Conservation (phyloP, 2,113 vertebrate species). For the Lethenteron reissneri region DNA sequence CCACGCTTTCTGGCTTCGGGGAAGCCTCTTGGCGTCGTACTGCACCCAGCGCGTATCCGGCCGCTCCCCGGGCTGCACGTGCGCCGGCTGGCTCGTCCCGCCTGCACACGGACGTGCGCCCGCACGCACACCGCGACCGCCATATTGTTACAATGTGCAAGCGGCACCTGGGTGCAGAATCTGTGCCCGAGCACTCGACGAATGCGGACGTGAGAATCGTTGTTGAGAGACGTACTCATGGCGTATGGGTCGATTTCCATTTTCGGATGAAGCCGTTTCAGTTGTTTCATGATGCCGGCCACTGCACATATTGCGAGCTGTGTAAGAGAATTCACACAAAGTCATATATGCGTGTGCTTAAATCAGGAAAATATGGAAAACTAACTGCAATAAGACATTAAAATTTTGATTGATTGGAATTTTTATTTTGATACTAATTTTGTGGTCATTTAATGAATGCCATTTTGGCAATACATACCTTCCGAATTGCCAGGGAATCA, state of each 20-base stretch:
- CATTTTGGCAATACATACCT: slow-evolving; percentile 26
- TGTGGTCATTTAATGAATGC: neutral
- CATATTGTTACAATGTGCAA: no score
- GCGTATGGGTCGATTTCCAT: slow-evolving; percentile 45
- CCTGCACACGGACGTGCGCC: slow-evolving; percentile 19
- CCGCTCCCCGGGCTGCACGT: slow-evolving; percentile 47
- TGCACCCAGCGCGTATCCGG: slow-evolving; percentile 75
- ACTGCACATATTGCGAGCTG: slow-evolving; percentile 86
- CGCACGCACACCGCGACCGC: no score
- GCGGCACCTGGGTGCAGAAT: no score
- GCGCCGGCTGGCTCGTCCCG: slow-evolving; percentile 21
- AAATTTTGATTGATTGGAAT: no score
- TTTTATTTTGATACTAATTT: no score
- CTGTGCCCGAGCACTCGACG: no score
- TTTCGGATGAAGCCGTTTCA: slow-evolving; percentile 71
- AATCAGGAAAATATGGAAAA: no score
- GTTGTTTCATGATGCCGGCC: slow-evolving; percentile 73
- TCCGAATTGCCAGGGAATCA: slow-evolving; percentile 71
- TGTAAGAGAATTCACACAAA: slow-evolving; percentile 13
- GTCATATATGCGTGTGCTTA: no score
- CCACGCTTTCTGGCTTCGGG: slow-evolving; percentile 54
- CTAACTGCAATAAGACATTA: no score
- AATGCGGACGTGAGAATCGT: neutral
- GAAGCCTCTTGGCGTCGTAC: slow-evolving; percentile 52
- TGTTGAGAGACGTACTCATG: slow-evolving; percentile 35